phyloP scores from a whole-genome alignment of 2,113 vertebrate genomes.

The Channa maculata region DNA sequence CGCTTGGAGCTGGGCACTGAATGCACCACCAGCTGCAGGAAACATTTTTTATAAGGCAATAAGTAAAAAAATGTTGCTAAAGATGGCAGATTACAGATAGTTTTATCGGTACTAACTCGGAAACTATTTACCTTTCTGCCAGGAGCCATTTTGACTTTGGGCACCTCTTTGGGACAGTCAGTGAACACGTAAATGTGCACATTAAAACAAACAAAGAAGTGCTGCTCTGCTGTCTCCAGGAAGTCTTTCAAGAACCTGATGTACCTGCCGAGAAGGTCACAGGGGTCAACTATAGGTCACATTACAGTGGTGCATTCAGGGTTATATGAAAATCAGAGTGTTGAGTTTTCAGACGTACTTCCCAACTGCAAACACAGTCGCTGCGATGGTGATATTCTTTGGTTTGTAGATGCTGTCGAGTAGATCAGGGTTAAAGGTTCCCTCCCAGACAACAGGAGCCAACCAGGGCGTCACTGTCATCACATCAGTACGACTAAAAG shows the following conservation, averaged over 20 bases:
- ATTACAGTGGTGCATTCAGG: neutral
- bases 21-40: constrained; percentile 23
- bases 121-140: constrained; percentile 41
- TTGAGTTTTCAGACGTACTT: constrained; percentile 68
- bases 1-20: constrained; percentile 24
- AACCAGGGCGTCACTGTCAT: constrained; percentile 82
- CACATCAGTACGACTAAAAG: constrained; percentile 73
- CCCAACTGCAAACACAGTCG: constrained; percentile 85
- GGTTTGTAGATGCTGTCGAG: constrained; percentile 67
- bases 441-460: constrained; percentile 85
- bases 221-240: constrained; percentile 80
- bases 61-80: no score
- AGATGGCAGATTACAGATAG: no score
- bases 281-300: constrained; percentile 5
- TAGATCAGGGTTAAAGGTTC: constrained; percentile 72
- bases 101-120: no score
- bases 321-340: no score
- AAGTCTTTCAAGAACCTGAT: constrained; percentile 75
- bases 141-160: constrained; percentile 16
- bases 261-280: constrained; percentile 73
- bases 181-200: constrained; percentile 86
- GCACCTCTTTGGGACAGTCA: constrained; percentile 60
- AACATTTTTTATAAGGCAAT: no score
- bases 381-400: constrained; percentile 79
- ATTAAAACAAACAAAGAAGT: constrained; percentile 81